A percentile compares a stretch with the other conserved stretches of the same genome.
Evolutionary conservation across 2,888 invertebrate genomes (phyloP).

Genomic region (Lepetodrilus schrolli): DNA sequence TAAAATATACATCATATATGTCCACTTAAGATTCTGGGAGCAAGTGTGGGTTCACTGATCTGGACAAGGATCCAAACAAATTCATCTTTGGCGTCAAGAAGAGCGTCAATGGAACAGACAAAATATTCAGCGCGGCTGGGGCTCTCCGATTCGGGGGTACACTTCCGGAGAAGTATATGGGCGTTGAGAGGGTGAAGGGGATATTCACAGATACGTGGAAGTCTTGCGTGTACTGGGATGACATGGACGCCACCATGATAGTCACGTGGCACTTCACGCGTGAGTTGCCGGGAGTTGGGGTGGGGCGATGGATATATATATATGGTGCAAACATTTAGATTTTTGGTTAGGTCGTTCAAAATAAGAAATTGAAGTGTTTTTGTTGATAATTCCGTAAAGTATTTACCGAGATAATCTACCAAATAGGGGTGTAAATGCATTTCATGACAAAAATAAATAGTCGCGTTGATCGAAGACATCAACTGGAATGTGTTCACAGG

Average conservation of each 20-base stretch:
- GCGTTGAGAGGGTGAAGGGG: constrained; percentile 25
- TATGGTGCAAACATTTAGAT: too few relatives aligned
- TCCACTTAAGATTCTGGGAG: not conserved
- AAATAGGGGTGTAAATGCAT: too few relatives aligned
- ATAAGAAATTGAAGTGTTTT: too few relatives aligned
- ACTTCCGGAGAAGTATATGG: constrained; percentile 26
- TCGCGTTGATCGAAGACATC: too few relatives aligned
- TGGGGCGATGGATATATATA: too few relatives aligned
- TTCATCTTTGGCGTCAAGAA: constrained; percentile 15
- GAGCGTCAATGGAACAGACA: not conserved
- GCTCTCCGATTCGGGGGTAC: constrained; percentile 19
- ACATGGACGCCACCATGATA: constrained; percentile 34
- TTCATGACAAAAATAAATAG: too few relatives aligned
- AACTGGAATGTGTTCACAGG: not conserved
- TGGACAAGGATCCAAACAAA: not conserved
- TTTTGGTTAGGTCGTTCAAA: too few relatives aligned
- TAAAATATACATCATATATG: too few relatives aligned
- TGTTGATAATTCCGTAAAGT: too few relatives aligned
- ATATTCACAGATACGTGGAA: constrained; percentile 33
- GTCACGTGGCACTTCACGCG: constrained; percentile 39
- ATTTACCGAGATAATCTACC: too few relatives aligned
- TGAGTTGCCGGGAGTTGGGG: constrained; percentile 15
- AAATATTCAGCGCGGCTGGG: constrained; percentile 2
- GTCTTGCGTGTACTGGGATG: constrained; percentile 34
- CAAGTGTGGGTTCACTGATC: not conserved